These are phyloP conservation scores for Ectropis grisescens DNA, from an alignment of 1,140 invertebrate species.

Conservation along the genomic window DNA sequence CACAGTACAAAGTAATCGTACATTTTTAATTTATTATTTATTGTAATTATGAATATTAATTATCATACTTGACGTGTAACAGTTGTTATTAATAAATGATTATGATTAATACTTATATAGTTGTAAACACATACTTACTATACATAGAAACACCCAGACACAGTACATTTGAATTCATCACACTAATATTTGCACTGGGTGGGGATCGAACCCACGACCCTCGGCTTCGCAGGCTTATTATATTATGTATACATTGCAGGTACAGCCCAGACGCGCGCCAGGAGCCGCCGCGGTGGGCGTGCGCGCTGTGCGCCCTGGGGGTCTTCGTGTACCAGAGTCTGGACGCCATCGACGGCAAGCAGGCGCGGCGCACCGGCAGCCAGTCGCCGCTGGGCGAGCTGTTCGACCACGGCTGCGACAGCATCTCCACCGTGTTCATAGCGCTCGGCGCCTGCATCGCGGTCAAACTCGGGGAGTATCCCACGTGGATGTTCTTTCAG, in stretches of 20 bases:
- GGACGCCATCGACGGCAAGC: constrained; percentile 99
- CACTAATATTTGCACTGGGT: no score
- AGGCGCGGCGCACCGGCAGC: constrained; percentile 94
- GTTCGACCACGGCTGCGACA: constrained; percentile 99
- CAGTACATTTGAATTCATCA: no score
- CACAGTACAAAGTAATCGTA: no score
- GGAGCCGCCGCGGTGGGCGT: constrained; percentile 93
- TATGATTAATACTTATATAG: no score
- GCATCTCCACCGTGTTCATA: constrained; percentile 96
- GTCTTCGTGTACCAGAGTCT: constrained; percentile 98
- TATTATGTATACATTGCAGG: constrained; percentile 35
- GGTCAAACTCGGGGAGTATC: constrained; percentile 91
- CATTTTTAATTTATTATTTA: no score
- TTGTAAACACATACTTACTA: no score
- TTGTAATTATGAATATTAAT: no score
- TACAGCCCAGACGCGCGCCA: constrained; percentile 75
- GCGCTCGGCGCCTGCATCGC: constrained; percentile 93
- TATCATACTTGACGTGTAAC: no score
- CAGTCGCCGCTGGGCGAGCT: constrained; percentile 96
- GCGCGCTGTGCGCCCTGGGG: constrained; percentile 91
- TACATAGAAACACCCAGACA: no score
- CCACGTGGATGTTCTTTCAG: constrained; percentile 95
- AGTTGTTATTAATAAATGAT: no score
- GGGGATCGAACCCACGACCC: no score
- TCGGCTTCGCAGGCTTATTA: no score